Evolutionary conservation across 1,140 invertebrate genomes (phyloP), one percentile per base, ranked within the genome.

Genomic region (Trichonephila clavipes): DNA sequence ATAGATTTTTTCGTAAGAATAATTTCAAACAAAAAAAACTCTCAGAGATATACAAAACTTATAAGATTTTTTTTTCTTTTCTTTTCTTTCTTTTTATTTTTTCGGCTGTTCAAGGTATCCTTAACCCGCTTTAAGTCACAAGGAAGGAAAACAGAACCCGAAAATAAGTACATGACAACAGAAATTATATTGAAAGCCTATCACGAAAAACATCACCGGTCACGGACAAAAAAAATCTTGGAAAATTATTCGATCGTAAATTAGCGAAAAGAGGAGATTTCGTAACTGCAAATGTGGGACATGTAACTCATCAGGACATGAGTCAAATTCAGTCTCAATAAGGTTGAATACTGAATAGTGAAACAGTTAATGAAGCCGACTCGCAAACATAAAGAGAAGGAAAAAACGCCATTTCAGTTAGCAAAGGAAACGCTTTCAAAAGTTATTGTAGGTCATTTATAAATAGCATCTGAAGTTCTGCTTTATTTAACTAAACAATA

Each of bases 121-220:
- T 77, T 77, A 77, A 77, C 72, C 72, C 18, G 72, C 34, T 34
- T 77, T 40, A 16, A 77, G 16, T 34, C 16, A 6, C 62, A 64
- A 64, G 62, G 21, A 64, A 64, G 16, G 24, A 34, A 69, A 69
- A n/a, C n/a, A 24, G 66, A 24, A 69, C 64, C 21, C 64, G 28
- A 40, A 40, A 5, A 5, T 16, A 72, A 34, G 69, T 34, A 24
- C 28, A 72, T 16, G 12, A 40, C 28, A 2, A 28, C 18, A 40
- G 72, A 77, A 77, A 77, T 40, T 16, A 34, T 34, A 77, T 77
- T 77, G 72, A 77, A 77, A 77, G 28, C 62, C 34, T 64, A 64
- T 51, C 18, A 64, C 62, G 62, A 64, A 77, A 77, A 77, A 77
- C 72, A 77, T 77, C 14, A 19, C 34, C 72, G 72, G 72, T 77